Evolutionary conservation across 2,888 invertebrate genomes (phyloP).

Genomic region (Dascillus cervinus): DNA sequence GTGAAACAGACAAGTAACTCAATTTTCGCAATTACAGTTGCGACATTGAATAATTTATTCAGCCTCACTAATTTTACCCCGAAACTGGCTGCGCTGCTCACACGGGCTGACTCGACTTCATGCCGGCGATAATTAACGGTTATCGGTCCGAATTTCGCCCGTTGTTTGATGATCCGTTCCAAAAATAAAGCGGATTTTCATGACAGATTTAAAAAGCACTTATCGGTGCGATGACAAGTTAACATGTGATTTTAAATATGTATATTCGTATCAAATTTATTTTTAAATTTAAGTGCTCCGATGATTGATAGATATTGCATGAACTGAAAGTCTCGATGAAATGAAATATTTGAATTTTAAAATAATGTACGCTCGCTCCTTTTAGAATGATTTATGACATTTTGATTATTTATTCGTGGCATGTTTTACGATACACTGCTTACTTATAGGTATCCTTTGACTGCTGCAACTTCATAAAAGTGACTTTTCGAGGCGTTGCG

Average conservation of each 20-base stretch:
- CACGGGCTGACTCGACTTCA: too few species aligned
- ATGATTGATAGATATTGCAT: slow-evolving; percentile 19
- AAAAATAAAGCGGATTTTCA: too few species aligned
- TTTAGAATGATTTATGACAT: slow-evolving; percentile 4
- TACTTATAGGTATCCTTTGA: too few species aligned
- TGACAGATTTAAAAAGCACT: slow-evolving; percentile 24
- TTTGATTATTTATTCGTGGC: too few species aligned
- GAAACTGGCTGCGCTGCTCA: too few species aligned
- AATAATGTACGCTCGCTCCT: slow-evolving; percentile 3
- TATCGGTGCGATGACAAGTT: slow-evolving; percentile 19
- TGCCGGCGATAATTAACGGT: slow-evolving; percentile 3
- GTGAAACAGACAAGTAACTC: slow-evolving; percentile 7
- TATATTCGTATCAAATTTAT: slow-evolving; percentile 19
- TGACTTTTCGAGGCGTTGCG: too few species aligned
- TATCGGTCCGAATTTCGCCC: slow-evolving; percentile 3
- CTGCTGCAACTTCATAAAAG: too few species aligned
- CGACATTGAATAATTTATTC: slow-evolving; percentile 8
- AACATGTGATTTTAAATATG: slow-evolving; percentile 18
- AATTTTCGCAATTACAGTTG: slow-evolving; percentile 7
- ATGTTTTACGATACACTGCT: too few species aligned
- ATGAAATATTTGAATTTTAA: slow-evolving; percentile 7
- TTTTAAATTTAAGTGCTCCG: slow-evolving; percentile 23
- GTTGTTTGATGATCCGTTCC: too few species aligned
- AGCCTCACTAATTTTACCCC: too few species aligned
- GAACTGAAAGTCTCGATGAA: slow-evolving; percentile 11